Evolutionary conservation across 2,797 vertebrate genomes (phyloP).

Genomic region (Leptoclinus maculatus): DNA sequence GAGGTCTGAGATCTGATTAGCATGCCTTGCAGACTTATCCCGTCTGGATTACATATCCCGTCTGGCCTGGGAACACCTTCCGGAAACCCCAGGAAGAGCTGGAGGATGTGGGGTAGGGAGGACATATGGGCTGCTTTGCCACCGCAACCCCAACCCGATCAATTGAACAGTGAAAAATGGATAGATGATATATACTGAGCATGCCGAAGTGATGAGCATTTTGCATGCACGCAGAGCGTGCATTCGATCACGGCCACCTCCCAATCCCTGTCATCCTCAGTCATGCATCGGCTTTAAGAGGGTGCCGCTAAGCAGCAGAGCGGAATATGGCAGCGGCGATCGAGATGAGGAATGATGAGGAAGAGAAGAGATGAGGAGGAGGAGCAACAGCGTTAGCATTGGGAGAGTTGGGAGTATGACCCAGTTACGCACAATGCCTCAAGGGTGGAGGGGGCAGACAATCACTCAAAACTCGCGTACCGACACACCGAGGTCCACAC

Average conservation of each 20-base stretch:
- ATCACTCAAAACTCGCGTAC: constrained; percentile 24
- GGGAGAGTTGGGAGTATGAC: constrained; percentile 66
- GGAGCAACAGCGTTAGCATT: constrained; percentile 47
- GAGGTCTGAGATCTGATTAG: background rate
- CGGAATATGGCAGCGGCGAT: constrained; percentile 41
- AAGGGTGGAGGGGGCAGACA: constrained; percentile 35
- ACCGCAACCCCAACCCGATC: background rate
- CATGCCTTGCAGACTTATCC: background rate
- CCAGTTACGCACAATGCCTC: constrained; percentile 78
- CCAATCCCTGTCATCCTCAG: constrained; percentile 53
- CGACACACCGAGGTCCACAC: constrained; percentile 17
- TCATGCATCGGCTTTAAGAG: constrained; percentile 60
- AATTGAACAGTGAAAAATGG: background rate
- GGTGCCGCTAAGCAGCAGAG: constrained; percentile 54
- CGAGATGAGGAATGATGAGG: constrained; percentile 33
- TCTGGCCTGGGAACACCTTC: background rate
- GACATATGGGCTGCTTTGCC: background rate
- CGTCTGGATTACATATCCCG: background rate
- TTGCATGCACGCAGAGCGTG: constrained; percentile 23
- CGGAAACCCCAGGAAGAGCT: background rate
- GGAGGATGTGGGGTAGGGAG: background rate
- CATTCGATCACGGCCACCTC: constrained; percentile 24
- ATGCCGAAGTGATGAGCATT: constrained; percentile 8
- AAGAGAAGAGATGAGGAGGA: constrained; percentile 46
- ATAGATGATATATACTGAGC: background rate